Evolutionary conservation across 2,797 vertebrate genomes (phyloP), one percentile per base, ranked within the genome.

Genomic region (Catamblyrhynchus diadema): DNA sequence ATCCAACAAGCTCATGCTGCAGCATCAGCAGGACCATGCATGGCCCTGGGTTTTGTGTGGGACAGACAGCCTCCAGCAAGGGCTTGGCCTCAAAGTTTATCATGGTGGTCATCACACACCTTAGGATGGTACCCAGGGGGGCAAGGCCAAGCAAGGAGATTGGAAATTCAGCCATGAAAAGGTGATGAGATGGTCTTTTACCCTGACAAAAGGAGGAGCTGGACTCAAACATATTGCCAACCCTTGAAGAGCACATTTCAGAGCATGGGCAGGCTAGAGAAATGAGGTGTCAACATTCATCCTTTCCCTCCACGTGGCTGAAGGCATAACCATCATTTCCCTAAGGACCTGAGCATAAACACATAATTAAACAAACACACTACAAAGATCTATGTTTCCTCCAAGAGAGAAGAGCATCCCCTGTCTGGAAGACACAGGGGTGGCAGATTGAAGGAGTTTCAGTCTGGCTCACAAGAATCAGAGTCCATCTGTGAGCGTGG

Each of bases 381-480:
- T 45, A 15, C 32, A 44, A 86, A 61, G 33, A 48, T 25, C 69
- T 64, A 3, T 16, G 23, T 50, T 72, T 89, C 30, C 39, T 86
- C 28, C 54, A 72, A 59, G 65, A 83, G 35, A 23, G 14, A 90
- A 86, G n/a, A 91, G 30, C 44, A 61, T 75, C 32, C 42, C 56
- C 47, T 71, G 35, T 22, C 79, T 90, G 56, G 39, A 86, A 62
- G 62, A 64, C 45, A 88, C 5, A 37, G 9, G 33, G 33, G 42
- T 60, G 25, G 73, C 89, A 96, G 82, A 96, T 50, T 81, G 87
- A 83, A 65, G 57, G 66, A 81, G 64, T 79, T 91, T 81, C 39
- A 53, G 50, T 30, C 73, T 93, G 85, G 64, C 81, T 92, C 59
- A 72, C 0, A 21, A 79, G 82, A 80, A 67, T 53, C 75, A 51